These are phyloP conservation scores for Oscheius sp. DNA, from an alignment of 2,888 invertebrate genomes.

Conservation along the genomic window DNA sequence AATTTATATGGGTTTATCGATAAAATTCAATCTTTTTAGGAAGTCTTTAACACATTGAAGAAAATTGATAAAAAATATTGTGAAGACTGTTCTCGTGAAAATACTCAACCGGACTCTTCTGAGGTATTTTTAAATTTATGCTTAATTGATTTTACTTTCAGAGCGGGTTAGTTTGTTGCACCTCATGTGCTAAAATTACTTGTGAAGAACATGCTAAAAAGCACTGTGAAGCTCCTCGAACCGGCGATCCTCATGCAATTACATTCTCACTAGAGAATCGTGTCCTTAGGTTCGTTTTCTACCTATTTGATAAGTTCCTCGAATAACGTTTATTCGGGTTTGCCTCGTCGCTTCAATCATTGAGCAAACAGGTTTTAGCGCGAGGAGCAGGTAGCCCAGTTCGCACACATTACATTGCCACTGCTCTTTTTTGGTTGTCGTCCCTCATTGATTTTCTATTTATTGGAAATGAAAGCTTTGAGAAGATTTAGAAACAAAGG, in stretches of 20 bases:
- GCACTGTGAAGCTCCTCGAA: conserved; percentile 25
- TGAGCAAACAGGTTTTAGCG: conserved; percentile 27
- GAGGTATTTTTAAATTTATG: not conserved
- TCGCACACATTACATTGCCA: not conserved
- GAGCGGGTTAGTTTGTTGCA: conserved; percentile 21
- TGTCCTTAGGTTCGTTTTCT: not conserved
- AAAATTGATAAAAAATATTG: not conserved
- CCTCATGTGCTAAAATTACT: conserved; percentile 20
- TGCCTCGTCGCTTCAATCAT: not conserved
- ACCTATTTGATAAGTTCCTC: not conserved
- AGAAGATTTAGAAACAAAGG: conserved; percentile 16
- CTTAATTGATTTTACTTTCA: not conserved
- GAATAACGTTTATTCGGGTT: not conserved
- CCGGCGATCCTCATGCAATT: conserved; percentile 25
- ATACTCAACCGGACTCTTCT: not conserved
- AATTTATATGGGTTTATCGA: not conserved
- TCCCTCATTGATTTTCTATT: not conserved
- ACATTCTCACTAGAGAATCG: not conserved
- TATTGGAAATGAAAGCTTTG: conserved; percentile 16
- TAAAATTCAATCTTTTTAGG: not conserved
- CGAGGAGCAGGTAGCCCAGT: not conserved
- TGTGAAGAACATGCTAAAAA: conserved; percentile 23
- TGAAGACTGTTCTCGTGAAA: conserved; percentile 5
- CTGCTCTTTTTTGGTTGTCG: not conserved
- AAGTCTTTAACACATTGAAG: not conserved